Percentiles rank a stretch among this genome's conserved stretches.
These are phyloP conservation scores for Pampus argenteus DNA, from an alignment of 2,797 vertebrate species.

Conservation along the genomic window DNA sequence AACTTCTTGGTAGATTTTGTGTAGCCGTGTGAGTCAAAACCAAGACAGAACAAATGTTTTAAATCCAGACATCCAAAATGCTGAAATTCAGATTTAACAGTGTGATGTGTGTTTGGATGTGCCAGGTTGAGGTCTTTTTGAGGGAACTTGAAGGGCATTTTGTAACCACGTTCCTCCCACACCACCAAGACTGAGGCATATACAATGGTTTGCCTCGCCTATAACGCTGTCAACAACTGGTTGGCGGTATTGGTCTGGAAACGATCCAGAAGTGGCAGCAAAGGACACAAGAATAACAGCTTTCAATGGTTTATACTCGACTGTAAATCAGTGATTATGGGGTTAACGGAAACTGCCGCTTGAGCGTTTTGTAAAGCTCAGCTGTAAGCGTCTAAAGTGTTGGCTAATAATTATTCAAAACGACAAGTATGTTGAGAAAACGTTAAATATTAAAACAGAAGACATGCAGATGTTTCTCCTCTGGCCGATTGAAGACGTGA, in stretches of 20 bases:
- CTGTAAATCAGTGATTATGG: constrained; percentile 11
- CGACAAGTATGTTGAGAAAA: constrained; percentile 35
- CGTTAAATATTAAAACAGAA: constrained; percentile 24
- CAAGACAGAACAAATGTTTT: constrained; percentile 48
- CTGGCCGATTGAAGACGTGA: constrained; percentile 8
- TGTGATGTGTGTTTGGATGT: constrained; percentile 24
- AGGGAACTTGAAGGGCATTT: constrained; percentile 31
- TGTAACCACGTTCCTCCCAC: constrained; percentile 32
- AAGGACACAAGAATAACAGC: background rate
- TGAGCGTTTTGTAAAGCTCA: constrained; percentile 14
- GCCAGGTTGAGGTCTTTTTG: constrained; percentile 18
- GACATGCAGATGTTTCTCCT: constrained; percentile 32
- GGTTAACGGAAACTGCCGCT: background rate
- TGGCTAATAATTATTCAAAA: constrained; percentile 18
- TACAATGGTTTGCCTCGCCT: constrained; percentile 26
- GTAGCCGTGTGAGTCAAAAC: constrained; percentile 1
- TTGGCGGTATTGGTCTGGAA: constrained; percentile 17
- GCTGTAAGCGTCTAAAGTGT: constrained; percentile 3
- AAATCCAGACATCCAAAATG: too few relatives aligned
- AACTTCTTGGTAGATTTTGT: constrained; percentile 6
- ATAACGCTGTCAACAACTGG: constrained; percentile 22
- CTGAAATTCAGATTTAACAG: constrained; percentile 19
- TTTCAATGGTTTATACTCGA: background rate
- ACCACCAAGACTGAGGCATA: constrained; percentile 38
- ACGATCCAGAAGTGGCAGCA: constrained; percentile 4